Base-by-base conservation (phyloP, 2,888 invertebrate genomes). In the Lasioglossum calceatum region DNA sequence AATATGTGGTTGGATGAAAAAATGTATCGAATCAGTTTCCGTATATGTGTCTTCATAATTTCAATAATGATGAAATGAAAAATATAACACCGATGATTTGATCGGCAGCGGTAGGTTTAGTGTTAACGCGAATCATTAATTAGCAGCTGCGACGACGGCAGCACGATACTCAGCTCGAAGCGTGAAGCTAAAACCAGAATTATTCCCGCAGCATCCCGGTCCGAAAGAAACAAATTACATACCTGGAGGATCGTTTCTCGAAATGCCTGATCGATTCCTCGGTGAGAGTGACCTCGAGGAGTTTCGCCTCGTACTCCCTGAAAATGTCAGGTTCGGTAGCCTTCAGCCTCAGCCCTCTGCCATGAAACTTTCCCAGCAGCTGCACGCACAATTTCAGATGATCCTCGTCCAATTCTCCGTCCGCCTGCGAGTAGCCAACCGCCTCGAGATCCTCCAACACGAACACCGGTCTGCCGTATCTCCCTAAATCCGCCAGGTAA, bases 381-480 rank as follows among this genome's bases (percentile, higher is more conserved):
- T 91, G 80, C 19, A 93, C 77, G 83, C 92, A 92, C 36, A 93
- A 70, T 79, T 86, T 90, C 72, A 93, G 81, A 70, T 94, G 94
- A 50, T 92, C 87, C 58, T 88, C 84, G 87, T 92, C 92, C 75
- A 95, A 78, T 80, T 91, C 81, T 32, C 85, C 79, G 39, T 90
- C 80, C 47, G 82, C 42, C 27, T 85, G 79, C 27, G 32, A 39
- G 84, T 91, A 95, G 50, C 93, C 94, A 4, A 73, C 76, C 36
- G 90, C 88, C 77, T 89, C 87, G 27, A 93, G 91, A 82, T 95
- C 93, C 84, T 95, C 94, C 54, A 94, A 80, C 19, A 94, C 95
- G 32, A 95, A 86, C 44, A 91, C 92, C 12, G 94, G 92, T 61
- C 93, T 88, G 4, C 93, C 94, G 77, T 94, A 94, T 81, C 91